Base-by-base conservation (phyloP, 2,797 vertebrate species). In the Galago senegalensis region DNA sequence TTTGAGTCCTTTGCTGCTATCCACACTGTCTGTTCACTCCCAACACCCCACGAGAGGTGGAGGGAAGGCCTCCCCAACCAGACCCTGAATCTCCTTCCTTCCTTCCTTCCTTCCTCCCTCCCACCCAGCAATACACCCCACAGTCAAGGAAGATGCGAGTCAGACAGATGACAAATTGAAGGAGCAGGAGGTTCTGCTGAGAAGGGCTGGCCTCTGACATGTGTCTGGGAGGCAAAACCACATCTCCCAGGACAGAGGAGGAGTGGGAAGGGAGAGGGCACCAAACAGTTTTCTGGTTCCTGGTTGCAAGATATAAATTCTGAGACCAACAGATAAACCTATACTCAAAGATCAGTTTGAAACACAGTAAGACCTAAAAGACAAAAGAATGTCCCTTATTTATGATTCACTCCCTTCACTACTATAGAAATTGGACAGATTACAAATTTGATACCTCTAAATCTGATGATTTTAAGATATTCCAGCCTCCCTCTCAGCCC, bases 1-100 rank as follows among this genome's bases (percentile, higher is more conserved):
- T 13, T 61, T 23, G 0, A 58, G 79, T 43, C 80, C 21, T 27
- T n/a, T 2, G 0, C 49, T 5, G 40, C 21, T 25, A 34, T 72
- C 63, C 0, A 40, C 16, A 20, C 87, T 91, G n/a, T 87, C 95
- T 89, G 89, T 76, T 72, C 65, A 81, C 83, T 49, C 61, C 43
- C 79, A 34, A 20, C 67, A 49, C 27, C 80, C 63, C 46, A 4
- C 0, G 5, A 18, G 67, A 10, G 65, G 77, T 1, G 0, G 40
- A 20, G 81, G 49, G 49, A 4, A 65, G 61, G 81, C 75, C 92
- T 83, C 61, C 29, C 67, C 56, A 53, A 46, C 75, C 79, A 94
- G 92, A 61, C 77, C 65, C 53, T 4, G 6, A 16, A 8, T 40
- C 46, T 40, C 84, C 56, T 40, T 80, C 56, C 40, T 29, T 58